A percentile compares a stretch with the other conserved stretches of the same genome.
Conservation (phyloP, 2,888 invertebrate species). For the Agriopis leucophaearia region DNA sequence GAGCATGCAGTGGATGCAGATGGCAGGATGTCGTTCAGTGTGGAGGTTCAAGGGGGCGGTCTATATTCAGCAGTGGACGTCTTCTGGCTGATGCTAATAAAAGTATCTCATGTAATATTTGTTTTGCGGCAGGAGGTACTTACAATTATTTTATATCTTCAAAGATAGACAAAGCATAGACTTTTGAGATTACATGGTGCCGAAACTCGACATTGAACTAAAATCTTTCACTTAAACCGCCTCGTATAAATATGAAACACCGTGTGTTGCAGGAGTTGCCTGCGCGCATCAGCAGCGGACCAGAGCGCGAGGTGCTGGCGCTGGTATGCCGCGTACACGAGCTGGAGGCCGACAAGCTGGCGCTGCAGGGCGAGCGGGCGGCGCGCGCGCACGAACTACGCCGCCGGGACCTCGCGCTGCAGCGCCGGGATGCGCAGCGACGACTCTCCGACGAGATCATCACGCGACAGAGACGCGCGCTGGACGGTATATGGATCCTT, state of each 20-base stretch:
- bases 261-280: slow-evolving; percentile 89
- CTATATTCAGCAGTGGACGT: too few species aligned
- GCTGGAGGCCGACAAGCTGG: slow-evolving; percentile 97
- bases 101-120: too few species aligned
- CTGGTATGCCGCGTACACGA: slow-evolving; percentile 97
- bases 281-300: slow-evolving; percentile 93
- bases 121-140: too few species aligned
- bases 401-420: slow-evolving; percentile 92
- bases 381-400: slow-evolving; percentile 95
- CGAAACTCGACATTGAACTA: too few species aligned
- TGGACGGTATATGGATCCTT: slow-evolving; percentile 88
- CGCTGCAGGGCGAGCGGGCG: slow-evolving; percentile 94
- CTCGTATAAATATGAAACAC: not conserved
- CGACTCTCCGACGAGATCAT: slow-evolving; percentile 97
- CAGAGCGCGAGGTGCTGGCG: slow-evolving; percentile 95
- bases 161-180: too few species aligned
- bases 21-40: too few species aligned
- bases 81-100: too few species aligned
- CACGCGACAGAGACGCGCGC: slow-evolving; percentile 93
- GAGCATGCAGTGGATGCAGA: too few species aligned
- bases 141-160: too few species aligned
- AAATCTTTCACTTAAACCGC: not conserved
- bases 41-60: too few species aligned
- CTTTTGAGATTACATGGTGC: too few species aligned
- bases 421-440: slow-evolving; percentile 94